Evolutionary conservation across 37 sponge, comb jelly and placozoan species (phyloP).

Genomic region (Beroe forskalii): DNA sequence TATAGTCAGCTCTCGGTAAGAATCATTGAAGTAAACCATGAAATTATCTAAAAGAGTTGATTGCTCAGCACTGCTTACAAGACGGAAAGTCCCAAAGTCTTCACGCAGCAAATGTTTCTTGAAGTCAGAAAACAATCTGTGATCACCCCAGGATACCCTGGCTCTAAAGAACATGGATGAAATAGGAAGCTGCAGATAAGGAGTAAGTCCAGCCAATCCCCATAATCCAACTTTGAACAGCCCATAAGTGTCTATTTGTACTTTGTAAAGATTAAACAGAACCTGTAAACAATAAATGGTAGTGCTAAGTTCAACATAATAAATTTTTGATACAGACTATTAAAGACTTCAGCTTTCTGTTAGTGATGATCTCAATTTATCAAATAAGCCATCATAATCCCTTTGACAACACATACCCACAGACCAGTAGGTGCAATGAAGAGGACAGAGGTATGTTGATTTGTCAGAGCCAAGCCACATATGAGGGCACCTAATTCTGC

Average conservation of each 20-base stretch:
- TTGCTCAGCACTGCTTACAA: slow-evolving; percentile 61
- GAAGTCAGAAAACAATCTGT: slow-evolving; percentile 49
- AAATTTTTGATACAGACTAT: background rate
- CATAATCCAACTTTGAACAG: slow-evolving; percentile 19
- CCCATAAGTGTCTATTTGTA: background rate
- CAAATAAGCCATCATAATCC: too few relatives aligned
- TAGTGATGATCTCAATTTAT: too few relatives aligned
- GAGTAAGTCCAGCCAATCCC: slow-evolving; percentile 31
- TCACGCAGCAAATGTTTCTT: slow-evolving; percentile 59
- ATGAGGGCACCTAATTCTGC: slow-evolving; percentile 45
- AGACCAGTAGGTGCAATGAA: slow-evolving; percentile 40
- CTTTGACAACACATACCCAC: slow-evolving; percentile 59
- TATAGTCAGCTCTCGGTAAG: background rate
- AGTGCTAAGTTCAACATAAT: background rate
- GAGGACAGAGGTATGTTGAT: slow-evolving; percentile 49
- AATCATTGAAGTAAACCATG: slow-evolving; percentile 64
- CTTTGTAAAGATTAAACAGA: background rate
- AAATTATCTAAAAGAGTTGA: slow-evolving; percentile 44
- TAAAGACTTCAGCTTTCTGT: too few relatives aligned
- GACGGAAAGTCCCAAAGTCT: slow-evolving; percentile 58
- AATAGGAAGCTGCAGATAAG: slow-evolving; percentile 48
- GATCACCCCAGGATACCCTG: slow-evolving; percentile 55
- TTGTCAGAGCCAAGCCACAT: slow-evolving; percentile 47
- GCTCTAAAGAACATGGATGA: slow-evolving; percentile 53
- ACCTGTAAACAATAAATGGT: background rate